Evolutionary conservation across 2,113 vertebrate genomes (phyloP), one percentile per base, ranked within the genome.

Genomic region (Empidonax traillii): DNA sequence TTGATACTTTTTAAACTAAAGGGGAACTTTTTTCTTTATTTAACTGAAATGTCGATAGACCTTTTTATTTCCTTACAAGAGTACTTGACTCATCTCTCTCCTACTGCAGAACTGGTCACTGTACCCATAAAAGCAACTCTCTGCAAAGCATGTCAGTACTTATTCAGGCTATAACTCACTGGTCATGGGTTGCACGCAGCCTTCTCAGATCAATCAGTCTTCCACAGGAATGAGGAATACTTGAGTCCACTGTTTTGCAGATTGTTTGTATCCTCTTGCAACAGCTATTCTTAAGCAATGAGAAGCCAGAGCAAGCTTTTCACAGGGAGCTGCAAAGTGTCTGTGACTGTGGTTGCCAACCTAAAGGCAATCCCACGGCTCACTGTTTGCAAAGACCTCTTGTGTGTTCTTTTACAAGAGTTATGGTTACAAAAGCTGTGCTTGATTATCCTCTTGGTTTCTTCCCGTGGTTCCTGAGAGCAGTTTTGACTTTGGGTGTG

Each of bases 321-420:
- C 39, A 4, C 3, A 24, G 56, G 16, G 27, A 44, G 21, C 31
- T 53, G 46, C n/a, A 10, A 21, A 53, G 52, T 0, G 4, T 2
- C 30, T 43, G 21, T 49, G 68, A 17, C 31, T 0, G 1, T 10
- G 5, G n/a, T 39, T 46, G 27, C 47, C 80, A 33, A 7, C 20
- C 41, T 17, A 37, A 3, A 43, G n/a, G 6, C 37, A 12, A 46
- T 46, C 44, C 49, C 12, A 7, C 0, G 0, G 20, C 61, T 61
- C 17, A 2, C 37, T 28, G 11, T 27, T 41, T 1, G 1, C 41
- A 72, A 43, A 56, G 37, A 52, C 21, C 9, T 7, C 8, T 10
- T 12, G 6, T 6, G 3, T 37, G 43, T 39, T 69, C 55, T 55
- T 56, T 28, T 17, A 43, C 49, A 53, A 69, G 44, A 35, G 10